Conservation (phyloP, 2,888 invertebrate species). For the Gymnosoma rotundatum region DNA sequence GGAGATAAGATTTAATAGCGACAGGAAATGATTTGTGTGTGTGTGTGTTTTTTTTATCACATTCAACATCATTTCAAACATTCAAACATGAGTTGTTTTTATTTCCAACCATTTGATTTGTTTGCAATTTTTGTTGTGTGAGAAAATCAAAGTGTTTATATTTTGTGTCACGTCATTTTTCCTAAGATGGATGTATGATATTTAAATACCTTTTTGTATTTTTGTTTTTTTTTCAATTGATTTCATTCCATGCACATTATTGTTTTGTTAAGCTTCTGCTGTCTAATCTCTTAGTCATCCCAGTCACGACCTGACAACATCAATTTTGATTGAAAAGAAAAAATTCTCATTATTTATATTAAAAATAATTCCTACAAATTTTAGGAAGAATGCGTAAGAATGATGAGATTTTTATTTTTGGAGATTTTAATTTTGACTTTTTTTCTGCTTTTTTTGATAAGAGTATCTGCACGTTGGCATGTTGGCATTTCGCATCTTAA, state of each 20-base stretch:
- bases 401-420: conserved; percentile 18
- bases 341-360: conserved; percentile 33
- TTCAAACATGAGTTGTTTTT: conserved; percentile 34
- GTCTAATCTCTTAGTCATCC: conserved; percentile 32
- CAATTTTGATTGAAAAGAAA: background rate
- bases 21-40: conserved; percentile 19
- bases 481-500: no score
- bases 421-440: conserved; percentile 4
- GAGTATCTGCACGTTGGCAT: no score
- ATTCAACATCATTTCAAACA: no score
- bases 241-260: background rate
- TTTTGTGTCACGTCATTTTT: conserved; percentile 35
- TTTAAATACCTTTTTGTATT: conserved; percentile 49
- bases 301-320: background rate
- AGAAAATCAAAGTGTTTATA: background rate
- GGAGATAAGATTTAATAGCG: conserved; percentile 30
- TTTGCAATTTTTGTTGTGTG: conserved; percentile 1
- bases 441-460: no score
- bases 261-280: conserved; percentile 14
- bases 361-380: conserved; percentile 1
- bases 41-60: no score
- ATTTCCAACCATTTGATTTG: conserved; percentile 9
- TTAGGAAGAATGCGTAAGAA: background rate
- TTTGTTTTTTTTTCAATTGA: background rate
- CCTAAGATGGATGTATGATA: conserved; percentile 44